These are phyloP conservation scores for Camptogramma bilineatum DNA, from an alignment of 2,888 invertebrate species.

Conservation along the genomic window DNA sequence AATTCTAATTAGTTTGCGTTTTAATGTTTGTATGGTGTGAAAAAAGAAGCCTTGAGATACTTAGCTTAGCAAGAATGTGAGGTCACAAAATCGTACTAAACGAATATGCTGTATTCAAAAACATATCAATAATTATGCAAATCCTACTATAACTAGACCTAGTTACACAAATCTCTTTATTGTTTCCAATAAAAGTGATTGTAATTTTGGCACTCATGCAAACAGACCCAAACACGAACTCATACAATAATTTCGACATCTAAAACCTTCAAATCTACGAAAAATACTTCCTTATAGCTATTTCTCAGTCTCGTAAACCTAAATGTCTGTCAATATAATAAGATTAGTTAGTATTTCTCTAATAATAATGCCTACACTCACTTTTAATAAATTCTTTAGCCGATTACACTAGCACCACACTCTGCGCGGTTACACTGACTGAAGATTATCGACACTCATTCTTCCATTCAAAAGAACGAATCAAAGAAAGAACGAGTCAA, in stretches of 20 bases:
- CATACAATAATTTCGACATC: slow-evolving; percentile 10
- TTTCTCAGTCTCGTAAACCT: not conserved
- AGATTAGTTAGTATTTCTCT: not conserved
- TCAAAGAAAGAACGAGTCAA: slow-evolving; percentile 4
- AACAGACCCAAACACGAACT: slow-evolving; percentile 8
- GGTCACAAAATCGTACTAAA: not conserved
- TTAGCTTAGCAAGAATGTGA: slow-evolving; percentile 3
- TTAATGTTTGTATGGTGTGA: not conserved
- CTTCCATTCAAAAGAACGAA: slow-evolving; percentile 30
- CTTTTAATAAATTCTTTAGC: slow-evolving; percentile 26
- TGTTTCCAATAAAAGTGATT: slow-evolving; percentile 17
- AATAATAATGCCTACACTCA: slow-evolving; percentile 22
- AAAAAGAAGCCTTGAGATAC: slow-evolving; percentile 8
- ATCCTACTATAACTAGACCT: slow-evolving; percentile 1
- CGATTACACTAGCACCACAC: slow-evolving; percentile 25
- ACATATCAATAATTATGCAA: not conserved
- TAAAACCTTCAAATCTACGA: not conserved
- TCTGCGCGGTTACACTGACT: slow-evolving; percentile 26
- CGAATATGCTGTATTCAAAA: not conserved
- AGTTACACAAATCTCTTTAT: slow-evolving; percentile 13
- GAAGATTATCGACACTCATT: slow-evolving; percentile 15
- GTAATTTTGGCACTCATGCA: slow-evolving; percentile 5
- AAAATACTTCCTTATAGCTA: not conserved
- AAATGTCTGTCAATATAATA: not conserved
- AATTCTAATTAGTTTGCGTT: not conserved